These are phyloP conservation scores for Neria commutata DNA, from an alignment of 2,888 invertebrate species.

Conservation along the genomic window DNA sequence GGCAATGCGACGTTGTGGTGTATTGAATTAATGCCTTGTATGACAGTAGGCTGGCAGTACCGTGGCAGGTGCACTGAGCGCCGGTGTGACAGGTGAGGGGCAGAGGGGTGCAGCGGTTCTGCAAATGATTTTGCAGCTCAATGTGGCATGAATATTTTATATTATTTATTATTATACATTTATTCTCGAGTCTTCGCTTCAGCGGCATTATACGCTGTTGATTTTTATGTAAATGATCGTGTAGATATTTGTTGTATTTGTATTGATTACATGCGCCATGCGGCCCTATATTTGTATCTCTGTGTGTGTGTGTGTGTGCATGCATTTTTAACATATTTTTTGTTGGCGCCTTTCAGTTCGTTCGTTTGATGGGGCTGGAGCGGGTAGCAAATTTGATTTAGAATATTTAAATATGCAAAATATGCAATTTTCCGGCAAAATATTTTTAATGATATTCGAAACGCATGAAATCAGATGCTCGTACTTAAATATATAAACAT, in stretches of 20 bases:
- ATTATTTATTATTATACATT: constrained; percentile 4
- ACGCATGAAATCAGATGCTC: no score
- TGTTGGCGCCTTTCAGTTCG: no score
- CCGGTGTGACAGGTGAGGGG: no score
- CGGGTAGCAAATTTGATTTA: no score
- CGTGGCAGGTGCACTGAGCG: no score
- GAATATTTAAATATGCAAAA: constrained; percentile 5
- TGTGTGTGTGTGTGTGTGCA: no score
- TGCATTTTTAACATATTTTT: neutral
- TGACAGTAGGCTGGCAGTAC: no score
- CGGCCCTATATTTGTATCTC: neutral
- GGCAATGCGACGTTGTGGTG: neutral
- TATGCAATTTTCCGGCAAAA: no score
- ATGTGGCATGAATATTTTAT: constrained; percentile 1
- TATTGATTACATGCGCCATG: neutral
- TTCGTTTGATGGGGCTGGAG: no score
- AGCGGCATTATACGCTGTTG: neutral
- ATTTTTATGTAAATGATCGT: neutral
- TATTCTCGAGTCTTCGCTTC: neutral
- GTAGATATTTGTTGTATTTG: neutral
- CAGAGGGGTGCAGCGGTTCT: neutral
- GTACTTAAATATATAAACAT: no score
- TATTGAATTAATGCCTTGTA: neutral
- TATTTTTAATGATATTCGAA: neutral
- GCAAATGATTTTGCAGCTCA: neutral